Base-by-base conservation (phyloP, 2,888 invertebrate genomes). In the Chrysolina americana region DNA sequence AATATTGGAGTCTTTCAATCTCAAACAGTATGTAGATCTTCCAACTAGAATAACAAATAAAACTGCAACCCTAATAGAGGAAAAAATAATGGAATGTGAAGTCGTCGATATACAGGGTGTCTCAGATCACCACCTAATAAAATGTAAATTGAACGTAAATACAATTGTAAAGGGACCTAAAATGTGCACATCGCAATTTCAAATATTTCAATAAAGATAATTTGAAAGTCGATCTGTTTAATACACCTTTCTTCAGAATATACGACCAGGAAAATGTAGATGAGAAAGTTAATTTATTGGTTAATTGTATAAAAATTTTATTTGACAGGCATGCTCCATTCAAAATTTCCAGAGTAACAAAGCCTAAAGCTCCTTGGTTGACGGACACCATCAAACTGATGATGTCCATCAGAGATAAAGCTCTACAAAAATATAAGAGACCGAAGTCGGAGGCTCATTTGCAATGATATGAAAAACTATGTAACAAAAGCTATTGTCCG, bases 301-400 rank as follows among this genome's bases (percentile, higher is more conserved):
- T 56, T 21, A 23, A 56, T 23, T 56, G 9, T 10, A 10, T 56
- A 9, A 21, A 21, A 19, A 23, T 11, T 56, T 56, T 21, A 23
- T 56, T 56, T 56, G 23, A 56, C 13, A 23, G 56, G 19, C 21
- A 56, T 13, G 56, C 56, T 56, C 56, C 56, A 28, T 28, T 28
- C 28, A 28, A 2, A 2, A 28, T 5, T 28, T 28, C n/a, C n/a
- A n/a, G n/a, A n/a, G n/a, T n/a, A n/a, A n/a, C n/a, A n/a, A n/a
- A n/a, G n/a, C n/a, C n/a, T n/a, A n/a, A n/a, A n/a, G n/a, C n/a
- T n/a, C n/a, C n/a, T n/a, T n/a, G n/a, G n/a, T n/a, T n/a, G n/a
- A n/a, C n/a, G n/a, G n/a, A n/a, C n/a, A n/a, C n/a, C n/a, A n/a
- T n/a, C n/a, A n/a, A n/a, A n/a, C n/a, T 28, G 5, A 5, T 28